A percentile compares a stretch with the other conserved stretches of the same genome.
Evolutionary conservation across 2,113 vertebrate genomes (phyloP).

Genomic region (Heterocephalus glaber): DNA sequence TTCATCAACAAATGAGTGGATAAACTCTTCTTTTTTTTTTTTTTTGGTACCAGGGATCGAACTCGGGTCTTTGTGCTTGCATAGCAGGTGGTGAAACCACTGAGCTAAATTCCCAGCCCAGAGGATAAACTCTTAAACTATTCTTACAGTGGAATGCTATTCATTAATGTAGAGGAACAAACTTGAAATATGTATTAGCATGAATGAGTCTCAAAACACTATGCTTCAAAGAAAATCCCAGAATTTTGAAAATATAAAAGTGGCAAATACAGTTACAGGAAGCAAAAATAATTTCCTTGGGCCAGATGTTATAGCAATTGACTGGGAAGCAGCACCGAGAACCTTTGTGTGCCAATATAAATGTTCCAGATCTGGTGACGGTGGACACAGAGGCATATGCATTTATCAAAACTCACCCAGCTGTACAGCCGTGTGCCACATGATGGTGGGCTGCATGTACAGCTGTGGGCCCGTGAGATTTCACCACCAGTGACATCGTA

Average conservation of each 20-base stretch:
- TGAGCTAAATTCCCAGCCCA: no score
- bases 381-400: background rate
- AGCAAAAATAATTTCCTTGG: background rate
- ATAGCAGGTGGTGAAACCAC: no score
- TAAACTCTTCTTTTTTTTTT: no score
- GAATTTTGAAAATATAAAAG: background rate
- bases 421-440: background rate
- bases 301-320: background rate
- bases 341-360: fast-evolving
- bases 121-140: no score
- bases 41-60: no score
- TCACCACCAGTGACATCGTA: background rate
- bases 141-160: background rate
- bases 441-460: background rate
- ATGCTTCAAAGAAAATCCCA: background rate
- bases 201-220: background rate
- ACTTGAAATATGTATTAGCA: background rate
- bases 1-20: background rate
- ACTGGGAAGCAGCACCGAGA: background rate
- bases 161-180: background rate
- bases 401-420: background rate
- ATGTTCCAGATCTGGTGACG: background rate
- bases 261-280: background rate
- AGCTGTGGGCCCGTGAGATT: background rate
- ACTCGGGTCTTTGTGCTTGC: no score